Conservation (phyloP, 2,888 invertebrate species). For the Mythimna impura region DNA sequence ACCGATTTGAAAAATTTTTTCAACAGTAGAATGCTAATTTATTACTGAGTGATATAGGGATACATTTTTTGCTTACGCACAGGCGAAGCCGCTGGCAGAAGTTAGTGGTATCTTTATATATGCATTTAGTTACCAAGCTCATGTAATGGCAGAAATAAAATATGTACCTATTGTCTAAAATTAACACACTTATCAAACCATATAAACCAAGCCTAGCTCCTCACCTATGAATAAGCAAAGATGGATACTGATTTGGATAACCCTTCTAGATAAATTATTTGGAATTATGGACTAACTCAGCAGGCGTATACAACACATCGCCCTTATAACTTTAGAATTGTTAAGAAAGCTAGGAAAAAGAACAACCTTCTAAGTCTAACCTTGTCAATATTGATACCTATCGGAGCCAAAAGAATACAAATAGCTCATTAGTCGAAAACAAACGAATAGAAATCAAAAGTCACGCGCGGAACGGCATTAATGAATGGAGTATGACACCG, state of each 20-base stretch:
- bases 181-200: too few relatives aligned
- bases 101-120: too few relatives aligned
- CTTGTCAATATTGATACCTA: constrained; percentile 54
- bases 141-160: too few relatives aligned
- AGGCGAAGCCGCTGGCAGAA: too few relatives aligned
- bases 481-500: constrained; percentile 61
- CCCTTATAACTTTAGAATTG: neutral
- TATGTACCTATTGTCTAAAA: too few relatives aligned
- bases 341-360: neutral
- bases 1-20: too few relatives aligned
- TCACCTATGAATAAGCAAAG: neutral
- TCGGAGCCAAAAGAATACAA: constrained; percentile 67
- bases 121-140: too few relatives aligned
- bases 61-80: too few relatives aligned
- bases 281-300: neutral
- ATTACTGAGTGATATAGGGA: too few relatives aligned
- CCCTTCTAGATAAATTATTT: neutral
- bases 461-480: constrained; percentile 67
- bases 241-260: neutral
- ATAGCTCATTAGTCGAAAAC: constrained; percentile 68
- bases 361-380: constrained; percentile 40
- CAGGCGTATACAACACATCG: neutral
- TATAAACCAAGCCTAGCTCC: too few relatives aligned
- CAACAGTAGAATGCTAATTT: too few relatives aligned
- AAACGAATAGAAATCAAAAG: constrained; percentile 75